These are phyloP conservation scores for Ptyas mucosa DNA, from an alignment of 2,113 vertebrate species.

Conservation along the genomic window DNA sequence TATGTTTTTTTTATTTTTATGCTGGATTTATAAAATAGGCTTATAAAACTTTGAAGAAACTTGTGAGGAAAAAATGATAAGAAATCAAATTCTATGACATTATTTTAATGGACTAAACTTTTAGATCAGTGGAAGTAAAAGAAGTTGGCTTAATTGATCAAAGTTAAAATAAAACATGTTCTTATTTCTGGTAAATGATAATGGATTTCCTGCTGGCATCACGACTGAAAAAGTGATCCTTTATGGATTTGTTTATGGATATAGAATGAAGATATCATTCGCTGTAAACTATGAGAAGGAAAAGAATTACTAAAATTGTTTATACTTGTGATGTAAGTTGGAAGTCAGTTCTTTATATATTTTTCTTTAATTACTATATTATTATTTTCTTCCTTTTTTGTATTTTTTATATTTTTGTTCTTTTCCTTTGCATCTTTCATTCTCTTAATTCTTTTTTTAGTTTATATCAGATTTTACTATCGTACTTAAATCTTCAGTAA, in stretches of 20 bases:
- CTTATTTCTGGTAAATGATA: background rate
- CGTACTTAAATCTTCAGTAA: background rate
- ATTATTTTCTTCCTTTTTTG: background rate
- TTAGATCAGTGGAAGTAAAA: background rate
- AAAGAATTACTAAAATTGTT: background rate
- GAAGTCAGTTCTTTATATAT: background rate
- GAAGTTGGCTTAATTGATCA: background rate
- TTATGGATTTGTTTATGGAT: background rate
- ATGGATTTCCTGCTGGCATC: background rate
- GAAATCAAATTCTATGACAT: background rate
- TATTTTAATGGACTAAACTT: background rate
- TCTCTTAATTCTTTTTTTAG: background rate
- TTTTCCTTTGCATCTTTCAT: background rate
- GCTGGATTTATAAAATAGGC: background rate
- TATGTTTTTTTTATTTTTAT: background rate
- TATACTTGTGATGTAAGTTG: background rate
- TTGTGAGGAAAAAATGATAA: background rate
- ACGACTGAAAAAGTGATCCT: background rate
- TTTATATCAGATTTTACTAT: background rate
- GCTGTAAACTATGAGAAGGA: background rate
- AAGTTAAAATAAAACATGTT: background rate
- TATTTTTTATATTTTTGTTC: background rate
- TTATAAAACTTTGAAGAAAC: background rate
- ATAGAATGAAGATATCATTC: background rate
- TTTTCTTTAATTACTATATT: background rate